These are phyloP conservation scores for Sebastes fasciatus DNA, from an alignment of 2,113 vertebrate species.

Conservation along the genomic window DNA sequence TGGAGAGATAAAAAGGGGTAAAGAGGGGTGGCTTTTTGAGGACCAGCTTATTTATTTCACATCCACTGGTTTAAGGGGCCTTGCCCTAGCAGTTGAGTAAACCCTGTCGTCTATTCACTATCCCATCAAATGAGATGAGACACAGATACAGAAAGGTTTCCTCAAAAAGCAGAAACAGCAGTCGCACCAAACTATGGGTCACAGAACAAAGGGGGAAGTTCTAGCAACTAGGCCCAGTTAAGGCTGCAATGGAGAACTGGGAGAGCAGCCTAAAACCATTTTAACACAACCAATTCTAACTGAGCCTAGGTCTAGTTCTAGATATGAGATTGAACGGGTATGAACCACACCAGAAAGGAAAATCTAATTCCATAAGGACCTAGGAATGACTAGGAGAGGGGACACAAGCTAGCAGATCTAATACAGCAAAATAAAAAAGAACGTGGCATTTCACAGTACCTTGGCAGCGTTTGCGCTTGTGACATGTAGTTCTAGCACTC, in stretches of 20 bases:
- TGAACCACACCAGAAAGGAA: slow-evolving; percentile 61
- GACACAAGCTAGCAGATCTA: slow-evolving; percentile 63
- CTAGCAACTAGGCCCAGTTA: slow-evolving; percentile 76
- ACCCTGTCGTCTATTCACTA: slow-evolving; percentile 31
- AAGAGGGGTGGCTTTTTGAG: slow-evolving; percentile 41
- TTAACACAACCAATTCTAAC: slow-evolving; percentile 59
- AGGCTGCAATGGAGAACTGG: slow-evolving; percentile 45
- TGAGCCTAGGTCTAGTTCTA: slow-evolving; percentile 74
- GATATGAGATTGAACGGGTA: slow-evolving; percentile 37
- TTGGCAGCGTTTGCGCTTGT: slow-evolving; percentile 97
- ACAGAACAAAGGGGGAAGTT: slow-evolving; percentile 58
- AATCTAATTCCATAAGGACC: slow-evolving; percentile 51
- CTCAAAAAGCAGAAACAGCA: slow-evolving; percentile 60
- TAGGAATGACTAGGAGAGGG: slow-evolving; percentile 65
- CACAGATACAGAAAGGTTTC: slow-evolving; percentile 28
- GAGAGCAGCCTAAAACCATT: slow-evolving; percentile 35
- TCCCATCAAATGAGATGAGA: slow-evolving; percentile 37
- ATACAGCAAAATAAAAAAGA: slow-evolving; percentile 54
- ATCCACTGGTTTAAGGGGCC: slow-evolving; percentile 21
- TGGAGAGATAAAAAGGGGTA: slow-evolving; percentile 15
- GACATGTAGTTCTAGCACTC: slow-evolving; percentile 93
- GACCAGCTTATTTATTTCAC: slow-evolving; percentile 40
- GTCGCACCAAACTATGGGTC: slow-evolving; percentile 45
- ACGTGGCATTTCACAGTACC: slow-evolving; percentile 91
- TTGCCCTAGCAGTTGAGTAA: slow-evolving; percentile 22